Evolutionary conservation across 1,140 invertebrate species (phyloP).

Genomic region (Drosophila bifasciata): DNA sequence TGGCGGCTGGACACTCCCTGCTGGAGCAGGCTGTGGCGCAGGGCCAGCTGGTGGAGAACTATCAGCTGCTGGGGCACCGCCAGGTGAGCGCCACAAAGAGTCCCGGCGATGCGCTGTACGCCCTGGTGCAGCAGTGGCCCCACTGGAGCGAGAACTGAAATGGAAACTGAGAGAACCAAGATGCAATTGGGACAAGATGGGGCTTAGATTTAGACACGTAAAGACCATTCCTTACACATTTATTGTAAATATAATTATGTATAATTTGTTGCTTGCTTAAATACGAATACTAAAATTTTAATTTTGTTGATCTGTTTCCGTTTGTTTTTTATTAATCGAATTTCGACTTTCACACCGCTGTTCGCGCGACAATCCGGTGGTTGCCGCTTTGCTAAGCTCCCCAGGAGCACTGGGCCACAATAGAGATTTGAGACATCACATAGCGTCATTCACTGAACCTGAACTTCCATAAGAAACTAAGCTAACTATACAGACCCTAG

Average conservation of each 20-base stretch:
- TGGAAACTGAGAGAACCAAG: neutral
- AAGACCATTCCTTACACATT: constrained; percentile 80
- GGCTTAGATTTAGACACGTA: constrained; percentile 73
- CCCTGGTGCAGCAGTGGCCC: constrained; percentile 86
- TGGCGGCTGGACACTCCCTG: constrained; percentile 85
- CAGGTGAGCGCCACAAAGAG: constrained; percentile 87
- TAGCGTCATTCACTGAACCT: constrained; percentile 74
- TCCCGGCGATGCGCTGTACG: constrained; percentile 86
- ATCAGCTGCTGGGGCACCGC: constrained; percentile 87
- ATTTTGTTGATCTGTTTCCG: constrained; percentile 83
- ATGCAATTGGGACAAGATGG: neutral
- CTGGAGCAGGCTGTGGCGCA: constrained; percentile 86
- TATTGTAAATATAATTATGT: constrained; percentile 83
- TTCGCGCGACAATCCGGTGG: constrained; percentile 13
- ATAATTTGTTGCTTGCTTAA: constrained; percentile 82
- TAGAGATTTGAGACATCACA: constrained; percentile 82
- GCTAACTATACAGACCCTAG: constrained; percentile 76
- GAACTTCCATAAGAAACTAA: constrained; percentile 67
- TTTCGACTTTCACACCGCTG: constrained; percentile 36
- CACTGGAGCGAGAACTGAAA: constrained; percentile 83
- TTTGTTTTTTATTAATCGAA: constrained; percentile 43
- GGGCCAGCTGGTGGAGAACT: constrained; percentile 85
- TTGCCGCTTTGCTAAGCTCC: constrained; percentile 49
- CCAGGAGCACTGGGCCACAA: constrained; percentile 74
- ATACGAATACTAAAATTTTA: constrained; percentile 86